These are phyloP conservation scores for Bufo bufo DNA, from an alignment of 2,113 vertebrate genomes.

Conservation along the genomic window DNA sequence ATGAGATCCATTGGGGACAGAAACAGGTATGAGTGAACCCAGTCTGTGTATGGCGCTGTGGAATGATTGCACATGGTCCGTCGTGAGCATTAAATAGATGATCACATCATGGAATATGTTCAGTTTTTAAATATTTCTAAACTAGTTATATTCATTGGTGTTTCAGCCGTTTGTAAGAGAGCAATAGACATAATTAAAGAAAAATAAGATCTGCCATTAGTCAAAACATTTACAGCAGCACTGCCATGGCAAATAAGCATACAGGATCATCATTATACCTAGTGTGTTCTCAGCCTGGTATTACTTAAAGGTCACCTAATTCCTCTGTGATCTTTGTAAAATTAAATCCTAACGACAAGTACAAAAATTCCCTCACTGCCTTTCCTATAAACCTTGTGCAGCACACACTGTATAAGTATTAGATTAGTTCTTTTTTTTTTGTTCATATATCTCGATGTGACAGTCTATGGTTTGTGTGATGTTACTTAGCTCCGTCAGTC, in stretches of 20 bases:
- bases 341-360: neutral
- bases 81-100: neutral
- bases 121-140: neutral
- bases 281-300: conserved; percentile 10
- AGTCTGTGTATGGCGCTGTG: neutral
- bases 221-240: conserved; percentile 21
- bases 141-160: neutral
- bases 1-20: neutral
- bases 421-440: neutral
- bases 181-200: neutral
- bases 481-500: neutral
- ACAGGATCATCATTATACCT: conserved; percentile 4
- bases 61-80: neutral
- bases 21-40: neutral
- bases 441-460: neutral
- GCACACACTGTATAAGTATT: neutral
- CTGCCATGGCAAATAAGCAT: conserved; percentile 18
- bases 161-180: neutral
- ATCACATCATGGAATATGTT: neutral
- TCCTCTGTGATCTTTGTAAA: conserved; percentile 2
- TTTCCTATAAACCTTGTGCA: neutral
- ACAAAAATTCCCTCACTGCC: neutral
- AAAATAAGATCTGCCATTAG: neutral
- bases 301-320: conserved; percentile 40
- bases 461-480: neutral